Base-by-base conservation (phyloP, 2,113 vertebrate species). In the Paraplagusia blochii region DNA sequence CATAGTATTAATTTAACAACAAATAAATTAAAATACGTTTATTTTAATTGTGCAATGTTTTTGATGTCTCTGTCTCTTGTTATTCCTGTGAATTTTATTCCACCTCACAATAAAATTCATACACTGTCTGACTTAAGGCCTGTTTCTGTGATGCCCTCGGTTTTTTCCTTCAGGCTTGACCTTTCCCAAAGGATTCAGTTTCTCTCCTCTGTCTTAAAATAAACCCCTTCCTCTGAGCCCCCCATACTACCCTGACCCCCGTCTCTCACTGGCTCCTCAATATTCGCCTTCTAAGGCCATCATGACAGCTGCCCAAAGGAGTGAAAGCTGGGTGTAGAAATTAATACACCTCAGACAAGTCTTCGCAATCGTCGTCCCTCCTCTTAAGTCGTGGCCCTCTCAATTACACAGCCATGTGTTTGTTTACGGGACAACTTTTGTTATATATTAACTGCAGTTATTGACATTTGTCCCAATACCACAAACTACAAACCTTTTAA, bases 241-340 rank as follows among this genome's bases (percentile, higher is more conserved):
- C 74, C 77, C 79, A 75, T 62, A 80, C 75, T 74, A 58, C 9
- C 44, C 56, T 73, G 17, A 81, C 72, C 82, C 82, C 73, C 59
- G 13, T 79, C 79, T 76, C 83, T 81, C 67, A 69, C 72, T 84
- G 64, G 74, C 83, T 77, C 75, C 88, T 88, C 79, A 85, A 85
- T 87, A 82, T 90, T 92, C 59, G 85, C 90, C 90, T 92, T 92
- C 88, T 92, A 92, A 87, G 90, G 90, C 80, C 72, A 90, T 88
- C 80, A 11, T 85, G 87, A 90, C 90, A 92, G 89, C 90, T 90
- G 89, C 47, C 74, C 50, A 49, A 77, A 80, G 66, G 75, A 66
- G 68, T 74, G 59, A 80, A 81, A 74, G 79, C 72, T 80, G 73
- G 74, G 59, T 51, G 66, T 42, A 62, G 84, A 74, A 87, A 89